Conservation (phyloP, 2,113 vertebrate species). For the Myotis davidii region DNA sequence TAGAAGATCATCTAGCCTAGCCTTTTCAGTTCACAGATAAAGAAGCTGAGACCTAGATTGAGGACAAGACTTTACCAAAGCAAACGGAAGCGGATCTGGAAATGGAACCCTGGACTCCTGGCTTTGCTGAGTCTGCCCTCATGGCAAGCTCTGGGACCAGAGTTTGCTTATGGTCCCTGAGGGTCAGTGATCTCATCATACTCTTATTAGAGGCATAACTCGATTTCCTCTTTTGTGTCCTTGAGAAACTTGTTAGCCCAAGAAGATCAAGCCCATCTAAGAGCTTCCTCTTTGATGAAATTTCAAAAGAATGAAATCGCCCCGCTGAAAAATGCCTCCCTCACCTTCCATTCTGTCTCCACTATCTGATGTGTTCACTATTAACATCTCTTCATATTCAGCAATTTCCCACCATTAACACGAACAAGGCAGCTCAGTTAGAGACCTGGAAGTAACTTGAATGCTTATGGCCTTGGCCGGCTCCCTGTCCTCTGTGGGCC, state of each 20-base stretch:
- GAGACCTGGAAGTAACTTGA: neutral
- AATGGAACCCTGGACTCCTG: neutral
- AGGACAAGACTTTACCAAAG: neutral
- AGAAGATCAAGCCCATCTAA: neutral
- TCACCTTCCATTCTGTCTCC: neutral
- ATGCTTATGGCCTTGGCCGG: neutral
- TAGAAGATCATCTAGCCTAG: neutral
- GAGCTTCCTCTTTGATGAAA: neutral
- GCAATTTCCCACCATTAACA: neutral
- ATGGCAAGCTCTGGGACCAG: neutral
- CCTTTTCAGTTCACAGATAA: neutral
- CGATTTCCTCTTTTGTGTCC: neutral
- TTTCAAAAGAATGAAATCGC: neutral
- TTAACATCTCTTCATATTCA: neutral
- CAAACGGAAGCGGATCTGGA: neutral
- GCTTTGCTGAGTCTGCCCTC: neutral
- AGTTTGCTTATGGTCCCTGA: neutral
- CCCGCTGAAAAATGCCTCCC: neutral
- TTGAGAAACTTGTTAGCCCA: neutral
- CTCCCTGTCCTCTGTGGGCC: neutral
- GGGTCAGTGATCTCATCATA: neutral
- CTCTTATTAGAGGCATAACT: neutral
- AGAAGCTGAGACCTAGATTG: neutral
- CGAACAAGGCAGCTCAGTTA: neutral
- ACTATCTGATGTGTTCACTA: neutral